Percentiles rank a stretch among this genome's conserved stretches.
These are phyloP conservation scores for Agapornis roseicollis DNA, from an alignment of 2,113 vertebrate species.

Conservation along the genomic window DNA sequence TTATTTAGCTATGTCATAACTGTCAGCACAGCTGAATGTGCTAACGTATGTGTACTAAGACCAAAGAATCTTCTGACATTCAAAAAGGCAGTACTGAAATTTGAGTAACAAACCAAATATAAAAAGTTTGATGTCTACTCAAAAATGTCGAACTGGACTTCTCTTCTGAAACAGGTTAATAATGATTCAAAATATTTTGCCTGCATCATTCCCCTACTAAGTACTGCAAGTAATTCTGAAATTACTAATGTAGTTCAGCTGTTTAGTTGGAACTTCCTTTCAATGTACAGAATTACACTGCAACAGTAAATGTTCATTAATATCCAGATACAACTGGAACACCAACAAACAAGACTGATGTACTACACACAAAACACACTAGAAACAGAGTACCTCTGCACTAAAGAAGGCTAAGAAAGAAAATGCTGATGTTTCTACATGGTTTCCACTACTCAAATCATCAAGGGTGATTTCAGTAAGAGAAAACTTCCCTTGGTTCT, in stretches of 20 bases:
- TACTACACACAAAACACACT: neutral
- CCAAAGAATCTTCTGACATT: neutral
- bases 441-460: neutral
- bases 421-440: neutral
- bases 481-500: neutral
- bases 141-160: neutral
- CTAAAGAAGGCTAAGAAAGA: neutral
- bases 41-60: neutral
- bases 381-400: neutral
- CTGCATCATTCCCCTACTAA: neutral
- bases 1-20: neutral
- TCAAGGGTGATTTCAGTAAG: neutral
- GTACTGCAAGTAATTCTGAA: neutral
- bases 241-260: neutral
- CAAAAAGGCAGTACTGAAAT: neutral
- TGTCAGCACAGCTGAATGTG: neutral
- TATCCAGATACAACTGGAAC: neutral
- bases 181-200: neutral
- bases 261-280: neutral
- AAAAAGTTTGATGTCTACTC: neutral
- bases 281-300: neutral
- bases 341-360: rapidly evolving
- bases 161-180: neutral
- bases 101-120: neutral
- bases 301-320: neutral